Evolutionary conservation across 2,113 vertebrate genomes (phyloP), one percentile per base, ranked within the genome.

Genomic region (Tragelaphus imberbis): DNA sequence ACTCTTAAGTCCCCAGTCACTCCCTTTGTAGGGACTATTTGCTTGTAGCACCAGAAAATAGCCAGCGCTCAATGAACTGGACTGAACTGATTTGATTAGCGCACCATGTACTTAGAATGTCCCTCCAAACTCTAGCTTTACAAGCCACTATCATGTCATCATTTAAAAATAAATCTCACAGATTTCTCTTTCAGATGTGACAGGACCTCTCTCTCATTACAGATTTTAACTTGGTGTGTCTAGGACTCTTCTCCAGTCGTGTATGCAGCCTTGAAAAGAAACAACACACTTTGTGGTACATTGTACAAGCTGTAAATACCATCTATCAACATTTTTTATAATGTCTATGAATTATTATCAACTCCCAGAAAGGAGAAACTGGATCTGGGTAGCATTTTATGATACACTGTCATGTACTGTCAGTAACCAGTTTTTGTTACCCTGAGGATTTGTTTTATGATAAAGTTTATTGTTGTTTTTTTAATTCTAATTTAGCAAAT

Each of bases 171-270:
- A 91, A 92, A n/a, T 79, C 10, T 85, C 53, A 88, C 14, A 49
- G 51, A 92, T 90, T 94, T 97, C 17, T 88, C 33, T 93, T 94
- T 53, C 77, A 96, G 82, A 94, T 85, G 49, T 91, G 77, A 85
- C 30, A 63, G 56, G 90, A 14, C 44, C 17, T 11, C 21, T n/a
- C 17, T 49, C 16, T 91, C 27, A 61, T 47, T 33, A 44, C 44
- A 58, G 49, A 91, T 75, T 93, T 36, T 49, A 53, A 81, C 30
- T 71, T 55, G 44, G 16, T 47, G 28, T 2, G 16, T 82, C n/a
- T 21, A 3, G 51, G 19, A 25, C 44, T 28, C 1, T 80, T 95
- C 17, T 58, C 53, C 53, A 90, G 80, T 5, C 28, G 23, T 1
- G 2, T 71, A 7, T 1, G 3, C 2, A 7, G 40, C 53, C 58